phyloP scores from a whole-genome alignment of 2,113 vertebrate genomes.

The Aramus guarauna region DNA sequence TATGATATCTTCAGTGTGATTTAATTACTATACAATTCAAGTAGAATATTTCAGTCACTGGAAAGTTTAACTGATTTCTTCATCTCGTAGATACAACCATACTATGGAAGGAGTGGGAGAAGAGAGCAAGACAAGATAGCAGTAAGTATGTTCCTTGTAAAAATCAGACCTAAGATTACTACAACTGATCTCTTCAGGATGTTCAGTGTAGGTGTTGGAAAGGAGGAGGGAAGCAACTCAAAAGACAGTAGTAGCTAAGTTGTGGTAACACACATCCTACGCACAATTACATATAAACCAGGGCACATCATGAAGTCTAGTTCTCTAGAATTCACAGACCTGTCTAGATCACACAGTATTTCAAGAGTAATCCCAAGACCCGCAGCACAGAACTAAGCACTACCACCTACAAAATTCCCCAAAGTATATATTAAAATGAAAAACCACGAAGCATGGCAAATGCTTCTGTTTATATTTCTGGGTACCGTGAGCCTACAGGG shows the following conservation, averaged over 20 bases:
- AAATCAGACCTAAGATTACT: background rate
- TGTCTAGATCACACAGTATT: background rate
- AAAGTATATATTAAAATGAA: background rate
- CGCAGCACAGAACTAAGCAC: background rate
- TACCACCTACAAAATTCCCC: background rate
- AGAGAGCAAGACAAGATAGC: background rate
- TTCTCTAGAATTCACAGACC: background rate
- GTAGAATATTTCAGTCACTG: background rate
- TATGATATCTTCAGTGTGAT: background rate
- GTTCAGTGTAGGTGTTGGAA: background rate
- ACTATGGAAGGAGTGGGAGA: background rate
- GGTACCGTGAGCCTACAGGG: background rate
- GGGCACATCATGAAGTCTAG: fast-evolving
- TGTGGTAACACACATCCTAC: background rate
- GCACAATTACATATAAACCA: background rate
- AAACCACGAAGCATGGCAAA: background rate
- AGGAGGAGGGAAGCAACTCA: background rate
- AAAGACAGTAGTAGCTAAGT: background rate
- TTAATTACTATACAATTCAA: background rate
- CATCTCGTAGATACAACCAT: background rate
- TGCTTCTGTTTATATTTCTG: background rate
- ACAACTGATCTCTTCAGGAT: background rate
- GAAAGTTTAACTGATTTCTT: background rate
- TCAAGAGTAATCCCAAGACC: background rate
- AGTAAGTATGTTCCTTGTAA: background rate